Evolutionary conservation across 2,113 vertebrate species (phyloP).

Genomic region (Todiramphus chloris): DNA sequence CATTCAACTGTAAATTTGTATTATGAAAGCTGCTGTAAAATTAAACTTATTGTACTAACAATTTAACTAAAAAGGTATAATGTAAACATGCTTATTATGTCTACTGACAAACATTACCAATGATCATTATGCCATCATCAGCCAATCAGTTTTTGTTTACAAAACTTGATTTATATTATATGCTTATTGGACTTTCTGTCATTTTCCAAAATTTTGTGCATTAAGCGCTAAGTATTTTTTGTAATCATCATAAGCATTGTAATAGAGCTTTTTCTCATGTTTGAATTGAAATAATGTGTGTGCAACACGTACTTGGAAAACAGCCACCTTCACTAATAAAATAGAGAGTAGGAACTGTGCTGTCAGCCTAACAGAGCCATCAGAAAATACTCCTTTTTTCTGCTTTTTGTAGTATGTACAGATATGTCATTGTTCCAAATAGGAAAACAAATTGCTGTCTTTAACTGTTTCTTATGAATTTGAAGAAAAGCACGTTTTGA

Average conservation of each 20-base stretch:
- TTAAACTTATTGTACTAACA: not conserved
- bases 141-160: not conserved
- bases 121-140: constrained; percentile 1
- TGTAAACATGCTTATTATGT: constrained; percentile 10
- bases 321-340: not conserved
- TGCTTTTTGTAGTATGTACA: not conserved
- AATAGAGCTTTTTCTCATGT: not conserved
- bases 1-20: not conserved
- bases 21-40: not conserved
- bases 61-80: constrained; percentile 11
- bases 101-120: not conserved
- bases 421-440: not conserved
- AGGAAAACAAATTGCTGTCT: not conserved
- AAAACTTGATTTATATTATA: constrained; percentile 8
- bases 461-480: not conserved
- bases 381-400: not conserved
- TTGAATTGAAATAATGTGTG: not conserved
- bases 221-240: not conserved
- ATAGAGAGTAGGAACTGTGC: not conserved
- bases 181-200: not conserved
- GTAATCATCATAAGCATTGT: not conserved
- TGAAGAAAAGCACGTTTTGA: not conserved
- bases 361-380: not conserved
- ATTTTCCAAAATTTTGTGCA: not conserved
- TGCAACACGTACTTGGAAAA: not conserved